A percentile compares a stretch with the other conserved stretches of the same genome.
phyloP scores from a whole-genome alignment of 2,797 vertebrate genomes.

The Typhlichthys subterraneus region DNA sequence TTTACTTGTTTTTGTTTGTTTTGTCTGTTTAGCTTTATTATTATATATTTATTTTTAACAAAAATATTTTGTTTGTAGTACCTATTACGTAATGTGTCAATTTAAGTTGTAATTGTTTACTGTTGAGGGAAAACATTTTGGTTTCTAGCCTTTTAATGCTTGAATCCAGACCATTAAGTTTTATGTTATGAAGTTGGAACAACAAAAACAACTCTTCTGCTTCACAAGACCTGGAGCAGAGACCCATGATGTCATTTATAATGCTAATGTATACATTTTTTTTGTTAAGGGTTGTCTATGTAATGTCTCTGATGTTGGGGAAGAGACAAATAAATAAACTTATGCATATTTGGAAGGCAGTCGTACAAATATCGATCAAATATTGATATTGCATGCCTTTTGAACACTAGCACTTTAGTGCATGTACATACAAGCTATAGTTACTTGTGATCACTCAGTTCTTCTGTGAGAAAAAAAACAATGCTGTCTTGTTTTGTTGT shows the following conservation, averaged over 20 bases:
- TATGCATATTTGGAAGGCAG: constrained; percentile 79
- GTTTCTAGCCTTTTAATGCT: constrained; percentile 40
- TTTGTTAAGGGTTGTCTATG: constrained; percentile 58
- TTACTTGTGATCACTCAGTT: constrained; percentile 75
- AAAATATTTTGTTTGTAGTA: constrained; percentile 16
- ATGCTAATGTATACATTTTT: constrained; percentile 56
- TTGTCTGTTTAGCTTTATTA: constrained; percentile 21
- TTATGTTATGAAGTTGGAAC: constrained; percentile 32
- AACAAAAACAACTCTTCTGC: constrained; percentile 36
- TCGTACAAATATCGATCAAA: constrained; percentile 78
- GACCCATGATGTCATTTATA: constrained; percentile 77
- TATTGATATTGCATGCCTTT: constrained; percentile 85
- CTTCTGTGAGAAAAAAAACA: constrained; percentile 58
- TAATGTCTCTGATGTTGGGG: constrained; percentile 41
- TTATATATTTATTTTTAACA: background rate
- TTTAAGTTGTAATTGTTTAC: constrained; percentile 37
- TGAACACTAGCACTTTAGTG: constrained; percentile 90
- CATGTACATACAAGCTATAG: constrained; percentile 88
- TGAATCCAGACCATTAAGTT: constrained; percentile 38
- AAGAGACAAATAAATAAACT: constrained; percentile 57
- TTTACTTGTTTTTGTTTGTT: constrained; percentile 52
- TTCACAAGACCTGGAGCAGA: constrained; percentile 59
- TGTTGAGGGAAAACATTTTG: constrained; percentile 19
- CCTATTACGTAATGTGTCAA: constrained; percentile 28
- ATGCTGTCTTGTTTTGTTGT: constrained; percentile 81